Conservation (phyloP, 2,888 invertebrate species). For the Polydrusus cervinus region DNA sequence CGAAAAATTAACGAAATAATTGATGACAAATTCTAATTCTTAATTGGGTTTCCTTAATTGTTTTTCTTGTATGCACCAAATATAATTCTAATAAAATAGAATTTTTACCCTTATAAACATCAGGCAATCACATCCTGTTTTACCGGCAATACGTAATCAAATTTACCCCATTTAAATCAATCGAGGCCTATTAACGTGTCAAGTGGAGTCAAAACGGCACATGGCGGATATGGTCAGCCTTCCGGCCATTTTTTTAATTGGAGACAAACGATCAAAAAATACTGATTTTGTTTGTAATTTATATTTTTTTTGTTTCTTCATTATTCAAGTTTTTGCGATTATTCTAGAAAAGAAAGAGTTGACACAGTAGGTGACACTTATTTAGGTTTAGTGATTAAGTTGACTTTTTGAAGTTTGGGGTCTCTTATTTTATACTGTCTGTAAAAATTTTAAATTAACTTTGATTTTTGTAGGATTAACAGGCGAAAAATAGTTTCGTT, state of each 20-base stretch:
- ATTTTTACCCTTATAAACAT: conserved; percentile 1
- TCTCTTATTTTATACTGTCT: no score
- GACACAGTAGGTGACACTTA: no score
- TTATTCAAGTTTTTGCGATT: no score
- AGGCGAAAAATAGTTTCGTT: no score
- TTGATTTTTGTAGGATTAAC: no score
- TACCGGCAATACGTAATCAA: conserved; percentile 40
- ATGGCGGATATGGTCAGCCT: conserved; percentile 56
- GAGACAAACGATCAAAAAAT: conserved; percentile 36
- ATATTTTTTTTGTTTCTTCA: background rate
- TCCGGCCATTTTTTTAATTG: conserved; percentile 45
- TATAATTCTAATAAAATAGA: background rate
- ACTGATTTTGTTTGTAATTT: conserved; percentile 4
- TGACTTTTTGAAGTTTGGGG: no score
- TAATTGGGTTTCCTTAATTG: background rate
- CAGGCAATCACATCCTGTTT: conserved; percentile 47
- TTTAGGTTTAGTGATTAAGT: no score
- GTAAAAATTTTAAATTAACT: no score
- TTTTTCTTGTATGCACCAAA: no score
- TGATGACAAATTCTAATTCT: no score
- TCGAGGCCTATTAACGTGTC: conserved; percentile 58
- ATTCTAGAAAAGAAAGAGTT: no score
- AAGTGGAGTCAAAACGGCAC: conserved; percentile 60
- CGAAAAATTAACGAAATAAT: no score
- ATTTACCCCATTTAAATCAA: conserved; percentile 52